Evolutionary conservation across 2,888 invertebrate species (phyloP), one percentile per base, ranked within the genome.

Genomic region (Sthenelais limicola): DNA sequence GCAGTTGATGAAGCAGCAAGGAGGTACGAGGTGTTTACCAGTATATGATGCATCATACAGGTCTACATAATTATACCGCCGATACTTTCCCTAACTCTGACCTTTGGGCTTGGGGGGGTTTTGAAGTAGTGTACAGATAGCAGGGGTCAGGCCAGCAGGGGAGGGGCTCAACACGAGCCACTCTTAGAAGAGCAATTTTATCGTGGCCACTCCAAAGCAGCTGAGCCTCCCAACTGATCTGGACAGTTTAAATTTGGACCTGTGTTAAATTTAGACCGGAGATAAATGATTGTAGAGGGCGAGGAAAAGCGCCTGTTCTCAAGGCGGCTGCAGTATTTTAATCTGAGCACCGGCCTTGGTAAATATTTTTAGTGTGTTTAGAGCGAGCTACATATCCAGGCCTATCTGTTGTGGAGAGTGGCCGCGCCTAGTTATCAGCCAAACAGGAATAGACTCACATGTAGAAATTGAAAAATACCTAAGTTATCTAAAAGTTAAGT

Each of bases 401-500:
- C 35, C 62, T 62, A 62, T 62, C 62, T 62, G 28, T 43, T 62
- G 62, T 35, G 62, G 18, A 43, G 35, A 62, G 62, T 35, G 30
- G 52, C 62, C 43, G 62, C 62, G 35, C 43, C 62, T 62, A 62
- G 35, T 62, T 62, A 62, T 62, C 62, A 62, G 62, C 4, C 62
- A 62, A 62, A 62, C 62, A 62, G 62, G 62, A 62, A 33, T 62
- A 62, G 62, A 15, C 38, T 26, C 38, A 62, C 38, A 38, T 62
- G 38, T 1, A 62, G 62, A 62, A 62, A 62, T 62, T 62, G 62
- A 62, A 62, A 62, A 62, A 62, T 62, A 62, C 62, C 62, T 62
- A 26, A 62, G 62, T 62, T 62, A 62, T 62, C 62, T 12, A 43
- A 62, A 62, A 62, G 62, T 62, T 62, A 35, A 62, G 62, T 21